Conservation (phyloP, 2,113 vertebrate species). For the Aptenodytes patagonicus region DNA sequence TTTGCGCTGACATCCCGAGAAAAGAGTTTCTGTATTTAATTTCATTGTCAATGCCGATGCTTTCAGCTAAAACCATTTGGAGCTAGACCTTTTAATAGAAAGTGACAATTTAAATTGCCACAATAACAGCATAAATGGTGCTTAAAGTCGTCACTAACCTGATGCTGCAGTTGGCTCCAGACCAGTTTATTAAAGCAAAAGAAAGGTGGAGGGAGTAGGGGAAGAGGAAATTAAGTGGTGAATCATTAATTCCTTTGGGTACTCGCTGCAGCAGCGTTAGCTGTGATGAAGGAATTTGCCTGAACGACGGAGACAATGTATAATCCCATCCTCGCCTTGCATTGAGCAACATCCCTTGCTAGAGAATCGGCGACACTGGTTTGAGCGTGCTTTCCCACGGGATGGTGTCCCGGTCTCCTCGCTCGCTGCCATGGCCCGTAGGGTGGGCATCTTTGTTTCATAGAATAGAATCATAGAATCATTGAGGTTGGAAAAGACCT, state of each 20-base stretch:
- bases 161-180: slow-evolving; percentile 71
- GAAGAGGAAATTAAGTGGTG: slow-evolving; percentile 49
- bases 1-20: slow-evolving; percentile 77
- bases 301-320: neutral
- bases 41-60: slow-evolving; percentile 71
- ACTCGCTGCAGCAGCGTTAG: slow-evolving; percentile 56
- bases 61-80: slow-evolving; percentile 74
- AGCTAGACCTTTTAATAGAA: slow-evolving; percentile 83
- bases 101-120: slow-evolving; percentile 79
- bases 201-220: slow-evolving; percentile 63
- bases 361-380: neutral
- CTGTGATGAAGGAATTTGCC: slow-evolving; percentile 42
- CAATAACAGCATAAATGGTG: slow-evolving; percentile 70
- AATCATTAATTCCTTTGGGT: slow-evolving; percentile 72
- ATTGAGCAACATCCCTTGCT: neutral
- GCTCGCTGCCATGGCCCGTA: neutral
- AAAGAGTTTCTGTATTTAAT: slow-evolving; percentile 76
- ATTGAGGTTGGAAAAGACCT: no score
- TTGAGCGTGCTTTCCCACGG: neutral
- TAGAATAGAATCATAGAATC: no score
- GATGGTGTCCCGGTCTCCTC: neutral
- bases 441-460: neutral
- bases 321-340: neutral
- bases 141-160: slow-evolving; percentile 75
- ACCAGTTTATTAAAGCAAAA: slow-evolving; percentile 74